Conservation (phyloP, 2,113 vertebrate genomes). For the Cheirogaleus medius region DNA sequence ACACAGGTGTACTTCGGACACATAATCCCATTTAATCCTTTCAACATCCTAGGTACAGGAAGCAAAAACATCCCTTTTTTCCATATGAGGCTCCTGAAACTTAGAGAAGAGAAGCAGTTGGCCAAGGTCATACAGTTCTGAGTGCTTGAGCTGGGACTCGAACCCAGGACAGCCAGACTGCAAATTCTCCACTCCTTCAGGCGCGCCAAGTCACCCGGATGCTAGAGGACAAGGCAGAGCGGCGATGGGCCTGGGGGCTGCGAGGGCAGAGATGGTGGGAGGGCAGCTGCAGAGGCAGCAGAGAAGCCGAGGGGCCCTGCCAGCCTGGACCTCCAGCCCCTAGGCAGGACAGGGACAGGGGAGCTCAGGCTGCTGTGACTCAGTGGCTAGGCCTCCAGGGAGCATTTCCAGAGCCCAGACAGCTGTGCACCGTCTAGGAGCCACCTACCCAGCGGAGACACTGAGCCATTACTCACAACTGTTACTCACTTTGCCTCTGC, state of each 20-base stretch:
- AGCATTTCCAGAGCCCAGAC: constrained; percentile 53
- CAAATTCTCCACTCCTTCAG: neutral
- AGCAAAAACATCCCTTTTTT: neutral
- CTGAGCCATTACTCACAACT: constrained; percentile 52
- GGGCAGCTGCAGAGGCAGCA: neutral
- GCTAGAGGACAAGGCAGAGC: neutral
- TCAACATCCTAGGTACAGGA: neutral
- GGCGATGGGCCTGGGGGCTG: accelerated
- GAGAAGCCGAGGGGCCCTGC: neutral
- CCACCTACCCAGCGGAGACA: constrained; percentile 45
- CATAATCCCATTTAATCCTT: neutral
- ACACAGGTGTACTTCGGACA: neutral
- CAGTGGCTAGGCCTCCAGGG: constrained; percentile 14
- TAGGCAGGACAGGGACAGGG: neutral
- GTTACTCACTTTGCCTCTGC: constrained; percentile 60
- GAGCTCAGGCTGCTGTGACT: constrained; percentile 24
- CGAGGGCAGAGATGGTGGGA: neutral
- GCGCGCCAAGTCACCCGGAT: neutral
- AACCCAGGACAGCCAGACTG: neutral
- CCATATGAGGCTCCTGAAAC: neutral
- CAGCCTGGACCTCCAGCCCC: neutral
- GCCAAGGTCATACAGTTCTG: neutral
- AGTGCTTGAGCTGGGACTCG: neutral
- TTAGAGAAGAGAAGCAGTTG: neutral
- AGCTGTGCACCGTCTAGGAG: neutral